Evolutionary conservation across 2,797 vertebrate species (phyloP), one percentile per base, ranked within the genome.

Genomic region (Gadopsis marmoratus): DNA sequence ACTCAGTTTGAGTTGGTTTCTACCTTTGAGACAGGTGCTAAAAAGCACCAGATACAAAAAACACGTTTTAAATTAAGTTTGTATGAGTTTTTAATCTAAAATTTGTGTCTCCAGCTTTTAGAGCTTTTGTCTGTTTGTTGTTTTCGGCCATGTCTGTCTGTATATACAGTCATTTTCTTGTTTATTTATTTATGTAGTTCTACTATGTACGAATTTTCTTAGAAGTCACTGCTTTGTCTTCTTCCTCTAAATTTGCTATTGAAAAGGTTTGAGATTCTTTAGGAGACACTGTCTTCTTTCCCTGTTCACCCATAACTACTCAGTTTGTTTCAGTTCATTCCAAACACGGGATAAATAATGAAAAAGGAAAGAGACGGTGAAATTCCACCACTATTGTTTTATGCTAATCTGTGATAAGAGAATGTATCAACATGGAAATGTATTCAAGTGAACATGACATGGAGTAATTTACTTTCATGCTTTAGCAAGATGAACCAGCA

Each of bases 341-440:
- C 14, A 41, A 23, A 53, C 47, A 39, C 37, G 4, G n/a, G 26
- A 54, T 39, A 41, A 67, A 39, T 41, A 9, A 53, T n/a, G 12
- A 35, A 35, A 12, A 43, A 33, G 2, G 5, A 48, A 48, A 35
- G 13, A 45, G 31, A 45, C 2, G 51, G 37, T 55, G 23, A 14
- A 33, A 53, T 54, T 37, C 35, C 29, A 55, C 16, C 39, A 14
- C 35, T 53, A 17, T 48, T 55, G 16, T 61, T 68, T 74, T 48
- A 56, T 55, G 41, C 6, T 59, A 26, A 71, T 59, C 35, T 1
- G 39, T 4, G n/a, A 48, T 26, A 4, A 51, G n/a, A 37, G 14
- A 41, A 11, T 41, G 47, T 21, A 53, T 73, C 19, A 43, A 51
- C 51, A 43, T 65, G 60, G 12, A 71, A 64, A 58, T 71, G 43